Base-by-base conservation (phyloP, 2,113 vertebrate species). In the Oxyura jamaicensis region DNA sequence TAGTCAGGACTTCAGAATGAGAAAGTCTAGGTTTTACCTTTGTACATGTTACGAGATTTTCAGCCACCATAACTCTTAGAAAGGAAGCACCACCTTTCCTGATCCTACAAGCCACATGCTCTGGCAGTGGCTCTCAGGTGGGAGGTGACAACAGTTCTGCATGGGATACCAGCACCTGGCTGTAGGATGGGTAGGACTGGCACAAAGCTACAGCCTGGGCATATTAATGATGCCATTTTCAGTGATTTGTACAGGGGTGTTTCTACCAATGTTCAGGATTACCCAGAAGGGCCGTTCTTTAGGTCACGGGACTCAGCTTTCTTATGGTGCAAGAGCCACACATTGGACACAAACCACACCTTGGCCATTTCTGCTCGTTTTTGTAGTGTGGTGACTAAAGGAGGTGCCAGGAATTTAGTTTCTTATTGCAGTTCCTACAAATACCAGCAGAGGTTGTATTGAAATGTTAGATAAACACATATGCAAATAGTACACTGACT, bases 371-470 rank as follows among this genome's bases (percentile, higher is more conserved):
- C 41, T 44, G 12, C 48, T 65, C 75, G 0, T 0, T 90, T 83
- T 80, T 67, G 36, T 56, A 67, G 50, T 9, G 2, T 0, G 26
- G 31, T 26, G 10, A 60, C 33, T 56, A 77, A 81, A 92, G 42
- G 26, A 77, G 0, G 0, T 29, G 21, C 26, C 44, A 72, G 62
- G 66, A 82, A 50, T 33, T 50, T 3, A 2, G 31, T 33, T 52
- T 20, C 58, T 93, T 87, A 31, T 39, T 93, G 91, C 60, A 96
- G 63, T 94, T 95, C 88, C 84, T 85, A 46, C 71, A 79, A 88
- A 73, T 52, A 69, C 93, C 95, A 93, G 94, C 83, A 96, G 95
- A 93, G 93, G 74, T 67, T 94, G 83, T 85, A 89, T 5, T 69
- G 91, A 96, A 94, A 80, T 95, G 50, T 87, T 71, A 95, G 80